Evolutionary conservation across 2,797 vertebrate species (phyloP), one percentile per base, ranked within the genome.

Genomic region (Acipenser oxyrinchus): DNA sequence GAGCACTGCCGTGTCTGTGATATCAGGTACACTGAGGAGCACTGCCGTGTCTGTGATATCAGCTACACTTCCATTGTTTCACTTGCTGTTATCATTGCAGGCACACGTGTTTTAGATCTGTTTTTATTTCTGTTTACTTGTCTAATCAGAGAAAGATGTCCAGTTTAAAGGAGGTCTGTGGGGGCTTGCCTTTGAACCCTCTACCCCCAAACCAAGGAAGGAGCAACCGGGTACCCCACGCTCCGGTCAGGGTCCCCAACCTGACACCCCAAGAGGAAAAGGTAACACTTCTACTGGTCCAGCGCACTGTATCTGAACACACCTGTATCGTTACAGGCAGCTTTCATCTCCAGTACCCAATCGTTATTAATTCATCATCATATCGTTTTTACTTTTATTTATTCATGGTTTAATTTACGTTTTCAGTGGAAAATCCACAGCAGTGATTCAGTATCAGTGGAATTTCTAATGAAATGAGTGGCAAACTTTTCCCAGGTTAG

Each of bases 151-250:
- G 10, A 63, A 74, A 13, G 13, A 97, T 98, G 95, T 84, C 81
- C 7, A 86, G 73, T 74, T 80, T 98, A 68, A 90, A 90, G 77
- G 90, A 85, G 11, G 79, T 98, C 64, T 98, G 95, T 76, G 69
- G 75, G n/a, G 94, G 95, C 15, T 83, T 99, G 67, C 93, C 92
- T 7, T 76, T 98, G 52, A 73, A 84, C 53, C 93, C 93, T 4
- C 81, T 98, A 65, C 94, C 95, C n/a, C 76, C 83, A 37, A 96
- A 94, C 76, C 78, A 60, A 53, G 95, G 94, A 2, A 85, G 89
- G 73, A 85, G 88, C 76, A 81, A 83, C 50, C 80, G 76, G n/a
- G 72, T 96, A 49, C 91, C 96, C 2, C 95, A 99, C 1, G 95
- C 95, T 7, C 95, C n/a, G n/a, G 66, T 90, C 65, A 86, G 93